These are phyloP conservation scores for Eretmochelys imbricata DNA, from an alignment of 2,113 vertebrate genomes.

Conservation along the genomic window DNA sequence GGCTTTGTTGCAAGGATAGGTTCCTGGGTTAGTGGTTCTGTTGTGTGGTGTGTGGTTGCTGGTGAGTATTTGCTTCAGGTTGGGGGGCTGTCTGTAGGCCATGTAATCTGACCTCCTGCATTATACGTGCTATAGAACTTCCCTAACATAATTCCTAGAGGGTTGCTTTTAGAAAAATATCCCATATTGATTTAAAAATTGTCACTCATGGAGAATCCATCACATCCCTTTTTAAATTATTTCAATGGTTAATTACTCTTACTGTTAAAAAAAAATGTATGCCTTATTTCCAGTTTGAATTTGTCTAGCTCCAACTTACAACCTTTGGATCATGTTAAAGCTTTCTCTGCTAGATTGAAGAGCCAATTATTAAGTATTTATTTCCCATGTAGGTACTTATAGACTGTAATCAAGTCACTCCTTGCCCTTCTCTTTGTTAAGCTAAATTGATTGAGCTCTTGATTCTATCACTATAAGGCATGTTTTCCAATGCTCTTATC, in stretches of 20 bases:
- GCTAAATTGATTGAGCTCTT: background rate
- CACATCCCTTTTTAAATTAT: background rate
- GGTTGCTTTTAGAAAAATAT: background rate
- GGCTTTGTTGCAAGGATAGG: no score
- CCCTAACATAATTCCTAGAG: background rate
- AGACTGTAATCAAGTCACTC: background rate
- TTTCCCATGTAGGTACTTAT: background rate
- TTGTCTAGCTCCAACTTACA: background rate
- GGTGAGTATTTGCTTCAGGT: no score
- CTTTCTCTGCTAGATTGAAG: background rate
- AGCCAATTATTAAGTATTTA: background rate
- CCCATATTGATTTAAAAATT: background rate
- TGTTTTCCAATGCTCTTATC: background rate
- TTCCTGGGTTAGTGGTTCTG: no score
- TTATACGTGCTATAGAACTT: background rate
- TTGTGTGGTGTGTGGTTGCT: no score
- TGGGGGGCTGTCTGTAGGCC: no score
- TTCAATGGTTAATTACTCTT: background rate
- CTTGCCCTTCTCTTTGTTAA: background rate
- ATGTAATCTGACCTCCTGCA: background rate
- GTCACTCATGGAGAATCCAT: background rate
- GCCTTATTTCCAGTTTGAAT: background rate
- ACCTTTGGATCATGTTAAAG: background rate
- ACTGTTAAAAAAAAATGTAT: background rate
- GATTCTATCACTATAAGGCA: background rate